phyloP scores from a whole-genome alignment of 1,140 invertebrate species.

The Papilio dardanus region DNA sequence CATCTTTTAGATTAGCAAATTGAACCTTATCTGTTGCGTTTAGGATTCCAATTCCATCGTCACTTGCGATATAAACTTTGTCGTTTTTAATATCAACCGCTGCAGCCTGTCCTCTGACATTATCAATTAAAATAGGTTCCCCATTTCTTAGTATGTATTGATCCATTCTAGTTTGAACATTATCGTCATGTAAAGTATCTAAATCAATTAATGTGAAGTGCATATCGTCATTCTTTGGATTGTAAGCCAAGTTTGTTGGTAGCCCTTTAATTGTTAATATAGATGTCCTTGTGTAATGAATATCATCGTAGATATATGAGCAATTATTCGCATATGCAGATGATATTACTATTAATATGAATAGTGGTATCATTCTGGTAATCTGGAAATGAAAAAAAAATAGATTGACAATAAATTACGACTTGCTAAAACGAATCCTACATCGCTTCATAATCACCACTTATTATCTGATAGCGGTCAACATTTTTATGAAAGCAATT shows the following conservation, averaged over 20 bases:
- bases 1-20: constrained; percentile 63
- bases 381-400: constrained; percentile 54
- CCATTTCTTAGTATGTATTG: constrained; percentile 67
- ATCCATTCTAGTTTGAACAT: constrained; percentile 76
- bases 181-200: constrained; percentile 66
- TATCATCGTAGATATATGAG: constrained; percentile 57
- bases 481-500: too few species aligned
- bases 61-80: constrained; percentile 69
- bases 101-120: constrained; percentile 68
- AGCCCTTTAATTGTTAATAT: constrained; percentile 70
- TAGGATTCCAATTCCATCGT: constrained; percentile 62
- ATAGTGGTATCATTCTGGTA: constrained; percentile 58
- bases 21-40: constrained; percentile 61
- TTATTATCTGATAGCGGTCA: too few species aligned
- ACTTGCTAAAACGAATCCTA: too few species aligned
- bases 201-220: constrained; percentile 73
- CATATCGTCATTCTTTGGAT: constrained; percentile 62
- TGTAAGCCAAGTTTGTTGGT: constrained; percentile 69
- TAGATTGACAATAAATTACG: constrained; percentile 11
- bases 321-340: constrained; percentile 59
- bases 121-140: constrained; percentile 66
- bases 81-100: constrained; percentile 65
- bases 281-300: constrained; percentile 54
- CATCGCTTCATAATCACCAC: too few species aligned
- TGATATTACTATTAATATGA: constrained; percentile 53